phyloP scores from a whole-genome alignment of 2,888 invertebrate genomes.

The Cyclophora albipunctata region DNA sequence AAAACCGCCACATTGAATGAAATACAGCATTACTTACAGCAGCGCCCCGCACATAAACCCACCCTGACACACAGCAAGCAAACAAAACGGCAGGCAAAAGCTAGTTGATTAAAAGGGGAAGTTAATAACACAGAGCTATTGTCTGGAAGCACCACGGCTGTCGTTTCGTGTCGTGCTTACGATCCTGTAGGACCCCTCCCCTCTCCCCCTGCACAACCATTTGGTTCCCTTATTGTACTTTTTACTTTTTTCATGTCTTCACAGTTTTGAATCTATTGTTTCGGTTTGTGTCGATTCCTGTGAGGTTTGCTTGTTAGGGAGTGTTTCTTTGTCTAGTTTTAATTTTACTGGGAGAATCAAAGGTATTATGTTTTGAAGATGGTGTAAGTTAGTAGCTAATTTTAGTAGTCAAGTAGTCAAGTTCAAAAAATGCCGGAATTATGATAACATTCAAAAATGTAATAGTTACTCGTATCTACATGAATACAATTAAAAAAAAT shows the following conservation, averaged over 20 bases:
- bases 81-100: conserved; percentile 3
- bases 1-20: too few relatives aligned
- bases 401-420: too few relatives aligned
- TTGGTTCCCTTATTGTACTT: conserved; percentile 48
- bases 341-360: too few relatives aligned
- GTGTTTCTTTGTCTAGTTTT: too few relatives aligned
- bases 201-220: conserved; percentile 24
- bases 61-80: conserved; percentile 5
- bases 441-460: too few relatives aligned
- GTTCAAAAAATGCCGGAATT: too few relatives aligned
- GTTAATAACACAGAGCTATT: conserved; percentile 11
- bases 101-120: conserved; percentile 10
- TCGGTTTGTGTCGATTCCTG: conserved; percentile 1
- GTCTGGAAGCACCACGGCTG: conserved; percentile 18
- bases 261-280: conserved; percentile 19
- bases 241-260: conserved; percentile 42
- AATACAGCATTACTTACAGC: too few relatives aligned
- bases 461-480: too few relatives aligned
- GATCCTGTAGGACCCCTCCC: conserved; percentile 23
- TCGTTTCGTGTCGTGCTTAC: conserved; percentile 43
- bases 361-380: too few relatives aligned
- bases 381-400: too few relatives aligned
- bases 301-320: too few relatives aligned
- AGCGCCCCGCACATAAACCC: not conserved
- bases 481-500: too few relatives aligned